phyloP scores from a whole-genome alignment of 2,888 invertebrate species.

The Lasius platythorax region DNA sequence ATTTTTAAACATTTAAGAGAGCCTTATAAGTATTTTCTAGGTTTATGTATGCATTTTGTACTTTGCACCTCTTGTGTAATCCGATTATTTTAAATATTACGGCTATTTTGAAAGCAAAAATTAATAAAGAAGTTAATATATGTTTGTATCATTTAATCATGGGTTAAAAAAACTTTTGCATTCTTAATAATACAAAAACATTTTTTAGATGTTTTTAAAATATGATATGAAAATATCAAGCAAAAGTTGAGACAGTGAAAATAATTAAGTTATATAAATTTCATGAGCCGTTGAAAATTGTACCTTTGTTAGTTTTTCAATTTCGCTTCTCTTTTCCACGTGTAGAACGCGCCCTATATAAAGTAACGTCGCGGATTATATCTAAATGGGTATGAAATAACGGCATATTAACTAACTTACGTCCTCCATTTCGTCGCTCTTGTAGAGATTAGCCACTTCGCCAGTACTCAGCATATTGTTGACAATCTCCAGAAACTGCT shows the following conservation, averaged over 20 bases:
- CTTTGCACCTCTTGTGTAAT: too few species aligned
- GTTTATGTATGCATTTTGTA: not conserved
- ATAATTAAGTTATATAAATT: constrained; percentile 27
- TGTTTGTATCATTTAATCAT: not conserved
- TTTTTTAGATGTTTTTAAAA: not conserved
- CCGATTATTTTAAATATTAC: not conserved
- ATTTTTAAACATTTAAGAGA: not conserved
- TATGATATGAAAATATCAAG: not conserved
- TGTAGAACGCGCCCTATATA: not conserved
- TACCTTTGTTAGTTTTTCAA: constrained; percentile 9
- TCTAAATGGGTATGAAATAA: constrained; percentile 9
- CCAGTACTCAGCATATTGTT: constrained; percentile 96
- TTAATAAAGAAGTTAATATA: not conserved
- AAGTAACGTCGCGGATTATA: constrained; percentile 31
- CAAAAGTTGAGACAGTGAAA: not conserved
- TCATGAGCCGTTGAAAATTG: not conserved
- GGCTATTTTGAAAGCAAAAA: not conserved
- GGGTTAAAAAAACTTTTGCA: not conserved
- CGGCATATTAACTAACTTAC: constrained; percentile 86
- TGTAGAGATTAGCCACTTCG: constrained; percentile 95
- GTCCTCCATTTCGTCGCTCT: constrained; percentile 95
- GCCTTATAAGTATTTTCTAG: not conserved
- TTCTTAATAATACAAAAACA: constrained; percentile 16
- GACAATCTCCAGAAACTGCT: constrained; percentile 94
- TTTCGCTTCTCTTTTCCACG: constrained; percentile 2